phyloP scores from a whole-genome alignment of 2,113 vertebrate species.

The Forbesichthys papilliferus region DNA sequence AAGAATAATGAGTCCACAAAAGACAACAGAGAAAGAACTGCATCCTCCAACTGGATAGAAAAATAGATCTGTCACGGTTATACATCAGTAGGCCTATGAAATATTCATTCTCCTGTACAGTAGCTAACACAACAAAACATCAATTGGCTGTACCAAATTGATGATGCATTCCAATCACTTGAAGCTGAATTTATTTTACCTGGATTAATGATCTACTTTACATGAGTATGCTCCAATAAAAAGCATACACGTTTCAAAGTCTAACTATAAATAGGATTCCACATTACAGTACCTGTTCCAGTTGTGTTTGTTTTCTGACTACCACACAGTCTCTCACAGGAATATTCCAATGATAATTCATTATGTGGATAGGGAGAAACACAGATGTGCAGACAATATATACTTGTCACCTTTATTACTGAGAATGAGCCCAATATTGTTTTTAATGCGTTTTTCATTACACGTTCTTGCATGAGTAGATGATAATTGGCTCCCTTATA shows the following conservation, averaged over 20 bases:
- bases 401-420: neutral
- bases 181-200: neutral
- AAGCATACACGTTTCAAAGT: neutral
- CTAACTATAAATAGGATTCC: neutral
- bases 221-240: neutral
- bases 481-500: too few species aligned
- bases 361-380: too few species aligned
- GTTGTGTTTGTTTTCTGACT: neutral
- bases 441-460: neutral
- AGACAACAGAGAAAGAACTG: neutral
- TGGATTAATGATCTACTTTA: neutral
- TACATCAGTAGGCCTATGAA: too few species aligned
- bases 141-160: neutral
- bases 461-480: too few species aligned
- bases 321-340: neutral
- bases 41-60: neutral
- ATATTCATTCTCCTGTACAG: neutral
- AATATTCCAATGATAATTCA: too few species aligned
- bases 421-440: neutral
- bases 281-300: neutral
- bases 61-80: too few species aligned
- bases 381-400: too few species aligned
- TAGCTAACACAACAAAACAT: neutral
- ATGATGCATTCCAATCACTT: neutral
- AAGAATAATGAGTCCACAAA: slow-evolving; percentile 34